Percentiles rank a stretch among this genome's conserved stretches.
Conservation (phyloP, 1,140 invertebrate species). For the Drosophila orena region DNA sequence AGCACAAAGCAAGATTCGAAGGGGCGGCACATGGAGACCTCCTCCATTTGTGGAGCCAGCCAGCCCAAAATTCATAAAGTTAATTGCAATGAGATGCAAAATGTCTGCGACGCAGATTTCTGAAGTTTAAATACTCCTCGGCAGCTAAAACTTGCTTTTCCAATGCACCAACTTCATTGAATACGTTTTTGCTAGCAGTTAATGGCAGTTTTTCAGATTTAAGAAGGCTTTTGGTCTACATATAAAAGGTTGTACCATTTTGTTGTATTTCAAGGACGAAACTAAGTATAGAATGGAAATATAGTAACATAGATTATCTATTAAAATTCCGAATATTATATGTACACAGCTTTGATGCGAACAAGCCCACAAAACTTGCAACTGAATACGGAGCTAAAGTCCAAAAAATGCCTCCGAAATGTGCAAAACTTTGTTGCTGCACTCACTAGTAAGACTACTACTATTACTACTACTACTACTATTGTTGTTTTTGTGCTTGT, state of each 20-base stretch:
- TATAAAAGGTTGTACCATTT: too few relatives aligned
- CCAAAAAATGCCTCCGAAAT: slow-evolving; percentile 28
- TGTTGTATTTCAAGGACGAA: too few relatives aligned
- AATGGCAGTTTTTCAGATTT: too few relatives aligned
- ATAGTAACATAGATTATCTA: background rate
- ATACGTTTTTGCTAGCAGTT: background rate
- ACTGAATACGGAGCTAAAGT: background rate
- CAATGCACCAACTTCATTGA: background rate
- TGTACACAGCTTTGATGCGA: background rate
- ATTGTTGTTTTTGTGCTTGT: slow-evolving; percentile 14
- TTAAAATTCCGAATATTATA: background rate
- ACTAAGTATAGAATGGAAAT: background rate
- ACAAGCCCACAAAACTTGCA: slow-evolving; percentile 16
- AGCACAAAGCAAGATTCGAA: background rate
- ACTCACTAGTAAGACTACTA: background rate
- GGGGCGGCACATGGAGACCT: background rate
- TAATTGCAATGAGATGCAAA: slow-evolving; percentile 4
- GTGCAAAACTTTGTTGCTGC: slow-evolving; percentile 34
- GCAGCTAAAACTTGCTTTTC: background rate
- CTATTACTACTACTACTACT: slow-evolving; percentile 14
- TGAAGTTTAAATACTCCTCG: background rate
- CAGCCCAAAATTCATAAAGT: slow-evolving; percentile 6
- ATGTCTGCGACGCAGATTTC: background rate
- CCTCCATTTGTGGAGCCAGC: slow-evolving; percentile 1
- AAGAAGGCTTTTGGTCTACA: too few relatives aligned